Base-by-base conservation (phyloP, 2,888 invertebrate species). In the Diplazon laetatorius region DNA sequence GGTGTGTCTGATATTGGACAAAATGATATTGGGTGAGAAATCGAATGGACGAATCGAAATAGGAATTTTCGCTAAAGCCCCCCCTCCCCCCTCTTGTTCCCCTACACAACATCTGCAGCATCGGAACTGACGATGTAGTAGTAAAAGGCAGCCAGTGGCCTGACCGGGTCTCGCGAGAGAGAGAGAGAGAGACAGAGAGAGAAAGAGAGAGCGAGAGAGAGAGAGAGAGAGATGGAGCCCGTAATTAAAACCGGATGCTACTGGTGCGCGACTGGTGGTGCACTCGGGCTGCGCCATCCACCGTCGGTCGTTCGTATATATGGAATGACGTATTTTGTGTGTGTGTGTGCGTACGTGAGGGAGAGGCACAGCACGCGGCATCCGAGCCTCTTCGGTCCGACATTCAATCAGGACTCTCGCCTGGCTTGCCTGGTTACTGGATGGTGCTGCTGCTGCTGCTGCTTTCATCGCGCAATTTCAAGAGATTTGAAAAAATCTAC, bases 201-300 rank as follows among this genome's bases (percentile, higher is more conserved):
- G n/a, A n/a, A n/a, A n/a, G n/a, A n/a, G n/a, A n/a, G n/a, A n/a
- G n/a, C n/a, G n/a, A n/a, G n/a, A n/a, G n/a, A n/a, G n/a, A n/a
- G n/a, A n/a, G n/a, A n/a, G n/a, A n/a, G n/a, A n/a, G n/a, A n/a
- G n/a, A n/a, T n/a, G n/a, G n/a, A n/a, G 50, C 25, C 37, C 62
- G 72, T 73, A 77, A 77, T 77, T 77, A 77, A 77, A 77, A 73
- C 63, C 63, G 73, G 77, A 65, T 72, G 68, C 55, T 72, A 62
- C 55, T 69, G 22, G 48, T 62, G 63, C 55, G 25, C 2, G 2
- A 6, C 4, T 30, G 30, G 30, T 30, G 30, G 30, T 30, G 30
- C 30, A 6, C 30, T 30, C 6, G 4, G 6, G n/a, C n/a, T 52
- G 16, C 12, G 18, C 50, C 46, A 20, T 39, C 52, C 25, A 18